Conservation (phyloP, 2,888 invertebrate species). For the Harpalus rubripes region DNA sequence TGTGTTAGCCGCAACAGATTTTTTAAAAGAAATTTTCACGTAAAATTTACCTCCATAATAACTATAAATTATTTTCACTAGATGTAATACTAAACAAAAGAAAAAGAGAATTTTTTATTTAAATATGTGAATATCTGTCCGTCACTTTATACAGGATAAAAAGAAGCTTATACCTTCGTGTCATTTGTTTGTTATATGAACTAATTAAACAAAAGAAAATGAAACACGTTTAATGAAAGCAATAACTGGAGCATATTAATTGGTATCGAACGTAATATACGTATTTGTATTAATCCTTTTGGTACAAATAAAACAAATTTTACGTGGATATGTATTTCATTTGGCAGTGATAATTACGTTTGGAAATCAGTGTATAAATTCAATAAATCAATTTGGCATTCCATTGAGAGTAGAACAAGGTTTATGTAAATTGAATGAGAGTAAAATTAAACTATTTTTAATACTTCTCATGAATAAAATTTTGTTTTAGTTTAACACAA, state of each 20-base stretch:
- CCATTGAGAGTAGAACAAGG: not conserved
- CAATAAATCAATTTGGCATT: not conserved
- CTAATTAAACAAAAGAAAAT: constrained; percentile 6
- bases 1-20: no score
- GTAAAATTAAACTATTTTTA: not conserved
- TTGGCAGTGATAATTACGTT: not conserved
- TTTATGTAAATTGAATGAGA: not conserved
- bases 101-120: no score
- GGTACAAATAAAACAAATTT: not conserved
- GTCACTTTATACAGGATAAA: not conserved
- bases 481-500: not conserved
- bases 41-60: no score
- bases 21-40: no score
- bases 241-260: constrained; percentile 3
- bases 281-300: not conserved
- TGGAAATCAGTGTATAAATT: not conserved
- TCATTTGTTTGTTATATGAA: not conserved
- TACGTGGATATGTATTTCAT: not conserved
- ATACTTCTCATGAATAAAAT: not conserved
- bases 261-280: not conserved
- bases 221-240: not conserved
- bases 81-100: no score
- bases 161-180: not conserved
- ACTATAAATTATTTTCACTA: no score
- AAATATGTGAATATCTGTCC: no score